phyloP scores from a whole-genome alignment of 2,113 vertebrate species.

The Entelurus aequoreus region DNA sequence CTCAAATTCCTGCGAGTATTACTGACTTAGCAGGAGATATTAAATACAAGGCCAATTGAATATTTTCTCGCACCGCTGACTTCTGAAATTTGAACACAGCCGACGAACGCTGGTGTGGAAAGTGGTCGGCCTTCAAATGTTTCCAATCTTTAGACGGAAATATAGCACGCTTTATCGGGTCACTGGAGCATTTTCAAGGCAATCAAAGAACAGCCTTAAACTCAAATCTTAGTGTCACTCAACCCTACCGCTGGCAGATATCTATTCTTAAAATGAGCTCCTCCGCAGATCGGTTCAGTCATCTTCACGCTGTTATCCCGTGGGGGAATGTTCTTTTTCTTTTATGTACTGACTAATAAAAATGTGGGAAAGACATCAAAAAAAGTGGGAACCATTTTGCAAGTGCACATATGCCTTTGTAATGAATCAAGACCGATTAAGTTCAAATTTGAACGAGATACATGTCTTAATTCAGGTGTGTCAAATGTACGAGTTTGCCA shows the following conservation, averaged over 20 bases:
- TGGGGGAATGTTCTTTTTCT: background rate
- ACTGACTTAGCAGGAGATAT: conserved; percentile 48
- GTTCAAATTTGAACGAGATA: conserved; percentile 54
- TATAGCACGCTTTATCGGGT: conserved; percentile 45
- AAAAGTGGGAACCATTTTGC: conserved; percentile 48
- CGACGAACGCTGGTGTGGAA: conserved; percentile 40
- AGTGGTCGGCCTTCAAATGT: conserved; percentile 31
- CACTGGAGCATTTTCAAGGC: conserved; percentile 41
- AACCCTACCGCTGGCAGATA: conserved; percentile 3
- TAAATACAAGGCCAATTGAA: conserved; percentile 45
- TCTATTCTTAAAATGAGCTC: conserved; percentile 18
- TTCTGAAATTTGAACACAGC: conserved; percentile 55
- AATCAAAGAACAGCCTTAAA: conserved; percentile 39
- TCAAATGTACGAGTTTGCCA: too few species aligned
- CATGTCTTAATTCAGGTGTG: conserved; percentile 55
- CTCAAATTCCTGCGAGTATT: conserved; percentile 29
- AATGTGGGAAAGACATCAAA: background rate
- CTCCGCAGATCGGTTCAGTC: background rate
- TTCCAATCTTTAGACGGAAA: conserved; percentile 41
- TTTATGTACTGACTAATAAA: background rate
- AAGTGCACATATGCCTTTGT: conserved; percentile 43
- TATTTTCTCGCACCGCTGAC: conserved; percentile 34
- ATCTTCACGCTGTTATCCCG: background rate
- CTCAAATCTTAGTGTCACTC: conserved; percentile 40
- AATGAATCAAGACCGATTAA: conserved; percentile 63